Evolutionary conservation across 64 coral and sea anemone species (phyloP), one percentile per base, ranked within the genome.

Genomic region (Acropora yongei): DNA sequence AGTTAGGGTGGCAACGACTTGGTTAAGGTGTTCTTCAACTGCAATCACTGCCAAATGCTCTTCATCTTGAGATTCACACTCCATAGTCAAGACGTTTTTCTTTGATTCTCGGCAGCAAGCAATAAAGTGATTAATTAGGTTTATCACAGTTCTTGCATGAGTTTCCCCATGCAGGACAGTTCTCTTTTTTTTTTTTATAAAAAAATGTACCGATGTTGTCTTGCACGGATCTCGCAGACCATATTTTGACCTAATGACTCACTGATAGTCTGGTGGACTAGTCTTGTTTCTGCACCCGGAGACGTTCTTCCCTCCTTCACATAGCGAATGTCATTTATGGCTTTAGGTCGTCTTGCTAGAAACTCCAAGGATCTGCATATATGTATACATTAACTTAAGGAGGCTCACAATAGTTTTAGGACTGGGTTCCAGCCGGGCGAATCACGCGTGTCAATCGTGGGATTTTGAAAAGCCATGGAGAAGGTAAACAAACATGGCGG

Each of bases 1-100:
- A 10, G 16, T 3, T 13, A 90, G 75, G 63, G 88, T 90, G n/a
- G 74, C 88, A 89, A 79, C 69, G 55, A 80, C 57, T 61, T 90
- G 57, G 57, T 80, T 90, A 4, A 74, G 71, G 10, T 74, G n/a
- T 74, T 74, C 71, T 16, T 74, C 71, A 74, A 74, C n/a, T 74
- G 17, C 71, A 74, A 74, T 74, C 71, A 74, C 71, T 43, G n/a
- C 71, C 41, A 74, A n/a, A 39, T 74, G 6, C 71, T 43, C 71
- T 74, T 74, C 67, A 69, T 69, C 67, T 69, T 69, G 11, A 69
- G 67, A 69, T 69, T 69, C 67, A 3, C 67, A 69, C 67, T 69
- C 67, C 71, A 74, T 0, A 39, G 71, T 41, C 4, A 74, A 74
- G 5, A 74, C 1, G 3, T 39, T 74, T 74, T 74, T 74, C n/a